phyloP scores from a whole-genome alignment of 2,113 vertebrate genomes.

The Rhinolophus sinicus region DNA sequence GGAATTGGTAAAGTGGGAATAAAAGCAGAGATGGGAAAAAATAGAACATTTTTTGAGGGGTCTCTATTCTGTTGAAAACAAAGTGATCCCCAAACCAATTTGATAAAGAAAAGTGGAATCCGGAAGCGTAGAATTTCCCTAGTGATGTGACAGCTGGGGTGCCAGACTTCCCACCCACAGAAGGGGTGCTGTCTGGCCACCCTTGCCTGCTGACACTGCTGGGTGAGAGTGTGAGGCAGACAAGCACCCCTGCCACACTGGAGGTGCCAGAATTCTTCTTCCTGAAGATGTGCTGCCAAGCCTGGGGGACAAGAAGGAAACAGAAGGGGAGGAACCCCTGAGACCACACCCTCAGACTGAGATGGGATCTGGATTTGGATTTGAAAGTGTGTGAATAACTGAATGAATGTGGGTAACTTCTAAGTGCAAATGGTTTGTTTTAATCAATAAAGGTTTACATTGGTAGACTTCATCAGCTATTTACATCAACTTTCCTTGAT shows the following conservation, averaged over 20 bases:
- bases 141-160: too few species aligned
- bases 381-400: not conserved
- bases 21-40: not conserved
- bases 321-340: not conserved
- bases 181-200: not conserved
- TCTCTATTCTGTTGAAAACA: not conserved
- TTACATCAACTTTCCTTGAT: slow-evolving; percentile 6
- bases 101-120: not conserved
- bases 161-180: rapidly evolving
- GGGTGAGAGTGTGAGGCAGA: rapidly evolving
- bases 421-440: not conserved
- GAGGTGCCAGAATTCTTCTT: not conserved
- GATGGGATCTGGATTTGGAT: not conserved
- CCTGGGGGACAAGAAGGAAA: not conserved
- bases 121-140: not conserved
- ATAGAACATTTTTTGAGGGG: not conserved
- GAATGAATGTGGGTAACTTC: not conserved
- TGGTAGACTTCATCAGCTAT: not conserved
- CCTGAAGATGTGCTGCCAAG: not conserved
- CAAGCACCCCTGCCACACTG: not conserved
- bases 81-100: not conserved
- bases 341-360: not conserved
- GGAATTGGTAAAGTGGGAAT: not conserved
- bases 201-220: not conserved
- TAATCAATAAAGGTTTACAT: not conserved